Evolutionary conservation across 2,888 invertebrate genomes (phyloP), one percentile per base, ranked within the genome.

Genomic region (Lithophane semibrunnea): DNA sequence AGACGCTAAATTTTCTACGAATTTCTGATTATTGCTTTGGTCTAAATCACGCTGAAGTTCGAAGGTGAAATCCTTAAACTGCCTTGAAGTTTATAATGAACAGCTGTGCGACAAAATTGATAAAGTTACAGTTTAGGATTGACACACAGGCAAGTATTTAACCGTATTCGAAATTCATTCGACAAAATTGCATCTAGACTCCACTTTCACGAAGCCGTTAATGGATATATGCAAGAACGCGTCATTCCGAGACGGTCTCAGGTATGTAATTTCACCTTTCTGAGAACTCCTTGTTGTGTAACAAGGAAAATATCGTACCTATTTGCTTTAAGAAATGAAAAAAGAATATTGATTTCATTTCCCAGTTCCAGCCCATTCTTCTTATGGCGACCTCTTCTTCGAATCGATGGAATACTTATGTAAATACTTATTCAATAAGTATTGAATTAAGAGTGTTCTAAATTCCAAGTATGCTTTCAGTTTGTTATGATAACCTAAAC

Each of bases 221-320:
- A 68, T 61, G 49, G 54, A 69, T n/a, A n/a, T n/a, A n/a, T 69
- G 65, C 72, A 79, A 75, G 73, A 79, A 60, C 54, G 63, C 79
- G 29, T 65, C 54, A 67, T 12, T 72, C 66, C 37, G 63, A 73
- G 58, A 79, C 64, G 47, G 72, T 65, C 78, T 37, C 70, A 16
- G 52, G 72, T 56, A 76, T 73, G 70, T 71, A 75, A 80, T 76
- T 80, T 83, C 83, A 83, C 73, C 63, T 83, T 75, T 65, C 80
- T 71, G 44, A 12, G 66, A 56, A 63, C 21, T 61, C 64, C 60
- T 65, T 64, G 64, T 60, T 60, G 29, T n/a, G 49, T 56, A 65
- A 42, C 13, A 49, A 64, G 13, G 56, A 65, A 77, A 77, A 52
- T 52, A 60, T 42, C 0, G 29, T 54, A n/a, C n/a, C n/a, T 56